These are phyloP conservation scores for Stenoptilia bipunctidactyla DNA, from an alignment of 2,888 invertebrate species.

Conservation along the genomic window DNA sequence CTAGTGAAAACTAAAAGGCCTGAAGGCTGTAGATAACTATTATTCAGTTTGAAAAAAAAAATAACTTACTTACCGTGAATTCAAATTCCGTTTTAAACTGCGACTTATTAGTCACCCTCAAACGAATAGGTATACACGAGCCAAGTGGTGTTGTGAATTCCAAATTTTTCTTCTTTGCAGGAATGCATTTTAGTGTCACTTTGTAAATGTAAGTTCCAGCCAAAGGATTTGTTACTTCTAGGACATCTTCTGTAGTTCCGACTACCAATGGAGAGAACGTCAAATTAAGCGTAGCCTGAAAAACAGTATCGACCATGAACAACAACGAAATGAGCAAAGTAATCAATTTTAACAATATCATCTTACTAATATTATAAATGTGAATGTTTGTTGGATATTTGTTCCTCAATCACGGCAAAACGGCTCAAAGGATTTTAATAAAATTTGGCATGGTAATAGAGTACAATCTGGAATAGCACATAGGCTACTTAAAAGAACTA, in stretches of 20 bases:
- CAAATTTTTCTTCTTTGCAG: conserved; percentile 46
- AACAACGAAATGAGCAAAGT: not conserved
- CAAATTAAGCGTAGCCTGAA: conserved; percentile 36
- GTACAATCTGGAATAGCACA: too few relatives aligned
- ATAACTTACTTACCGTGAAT: conserved; percentile 27
- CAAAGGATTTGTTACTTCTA: conserved; percentile 39
- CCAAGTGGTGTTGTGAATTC: conserved; percentile 41
- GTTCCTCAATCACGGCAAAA: too few relatives aligned
- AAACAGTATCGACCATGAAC: conserved; percentile 6
- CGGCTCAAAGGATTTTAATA: too few relatives aligned
- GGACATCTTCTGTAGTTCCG: conserved; percentile 34
- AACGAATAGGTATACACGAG: conserved; percentile 34
- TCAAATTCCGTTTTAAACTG: conserved; percentile 34
- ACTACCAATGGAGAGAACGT: conserved; percentile 51
- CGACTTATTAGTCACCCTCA: conserved; percentile 47
- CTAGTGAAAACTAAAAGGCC: too few relatives aligned
- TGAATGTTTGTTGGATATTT: too few relatives aligned
- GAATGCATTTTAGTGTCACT: conserved; percentile 41
- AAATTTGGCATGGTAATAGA: too few relatives aligned
- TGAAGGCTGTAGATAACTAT: too few relatives aligned
- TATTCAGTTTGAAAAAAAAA: not conserved
- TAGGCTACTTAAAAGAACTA: too few relatives aligned
- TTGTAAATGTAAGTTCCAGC: conserved; percentile 44
- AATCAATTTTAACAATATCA: not conserved
- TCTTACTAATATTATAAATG: too few relatives aligned